Evolutionary conservation across 2,888 invertebrate species (phyloP), one percentile per base, ranked within the genome.

Genomic region (Dryobotodes eremita): DNA sequence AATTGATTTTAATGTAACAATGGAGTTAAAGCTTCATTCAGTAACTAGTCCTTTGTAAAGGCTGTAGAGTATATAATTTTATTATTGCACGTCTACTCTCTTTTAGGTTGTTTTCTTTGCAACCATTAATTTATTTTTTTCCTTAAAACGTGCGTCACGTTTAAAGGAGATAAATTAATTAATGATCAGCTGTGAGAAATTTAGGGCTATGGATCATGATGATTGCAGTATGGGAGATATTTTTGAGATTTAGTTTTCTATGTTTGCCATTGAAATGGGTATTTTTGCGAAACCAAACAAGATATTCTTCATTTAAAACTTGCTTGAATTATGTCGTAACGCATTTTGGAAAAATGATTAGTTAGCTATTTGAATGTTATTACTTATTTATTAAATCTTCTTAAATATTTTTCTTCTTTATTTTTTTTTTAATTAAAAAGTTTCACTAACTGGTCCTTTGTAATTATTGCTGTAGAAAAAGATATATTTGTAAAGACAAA

Each of bases 1-100:
- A 88, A 86, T 86, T 82, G 75, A 88, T 85, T 82, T 76, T 78
- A 79, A 75, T 86, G 73, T 79, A 59, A 80, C 83, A 86, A 88
- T 84, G 53, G 62, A 80, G 75, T 80, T 80, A 71, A 68, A 73
- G 64, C 75, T 70, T 57, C 69, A 59, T 70, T 57, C 69, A 59
- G 66, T 84, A 84, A 84, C 80, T 83, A 84, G 75, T 36, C 79
- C 55, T 86, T 84, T 83, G 86, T 86, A 23, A 59, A 23, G n/a
- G n/a, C 59, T 59, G 53, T 66, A 73, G 15, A 55, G 59, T 68
- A 55, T 42, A 69, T 73, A 62, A 74, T 84, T 20, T 26, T 31
- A 61, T 82, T 85, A 82, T 73, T 65, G 17, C 17, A 53, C 0
- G 50, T 20, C 61, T 80, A 5, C 53, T 65, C 48, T 42, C n/a